Percentiles rank a stretch among this genome's conserved stretches.
Evolutionary conservation across 2,113 vertebrate genomes (phyloP).

Genomic region (Lutjanus erythropterus): DNA sequence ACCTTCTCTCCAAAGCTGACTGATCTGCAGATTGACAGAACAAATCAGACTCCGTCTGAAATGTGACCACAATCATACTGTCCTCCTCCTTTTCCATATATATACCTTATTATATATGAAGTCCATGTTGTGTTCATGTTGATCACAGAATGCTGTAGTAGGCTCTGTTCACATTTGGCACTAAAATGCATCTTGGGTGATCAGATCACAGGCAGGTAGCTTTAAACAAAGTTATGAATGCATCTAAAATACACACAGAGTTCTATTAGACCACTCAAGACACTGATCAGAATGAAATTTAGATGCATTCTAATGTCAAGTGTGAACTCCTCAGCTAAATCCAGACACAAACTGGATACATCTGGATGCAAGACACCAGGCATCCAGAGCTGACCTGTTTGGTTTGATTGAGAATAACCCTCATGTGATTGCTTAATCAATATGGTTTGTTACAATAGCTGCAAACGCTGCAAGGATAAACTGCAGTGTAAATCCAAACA

Average conservation of each 20-base stretch:
- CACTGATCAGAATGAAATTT: not conserved
- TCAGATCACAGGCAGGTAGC: not conserved
- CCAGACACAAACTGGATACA: not conserved
- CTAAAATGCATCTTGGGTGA: conserved; percentile 14
- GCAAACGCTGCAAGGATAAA: not conserved
- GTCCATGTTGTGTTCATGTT: conserved; percentile 26
- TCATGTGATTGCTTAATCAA: not conserved
- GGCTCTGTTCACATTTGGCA: conserved; percentile 10
- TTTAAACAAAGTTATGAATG: not conserved
- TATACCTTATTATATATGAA: conserved; percentile 54
- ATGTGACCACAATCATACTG: not conserved
- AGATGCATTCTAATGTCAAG: not conserved
- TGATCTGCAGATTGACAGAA: conserved; percentile 21
- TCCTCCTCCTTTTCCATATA: conserved; percentile 44
- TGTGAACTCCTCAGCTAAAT: not conserved
- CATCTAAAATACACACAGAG: not conserved
- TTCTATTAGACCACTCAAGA: not conserved
- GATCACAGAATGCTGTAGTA: not conserved
- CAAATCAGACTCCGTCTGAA: conserved; percentile 14
- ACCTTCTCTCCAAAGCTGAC: conserved; percentile 8
- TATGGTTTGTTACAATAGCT: not conserved
- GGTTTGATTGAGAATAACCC: conserved; percentile 2
- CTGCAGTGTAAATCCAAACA: not conserved
- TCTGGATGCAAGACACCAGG: not conserved
- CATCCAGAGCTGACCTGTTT: conserved; percentile 17